phyloP scores from a whole-genome alignment of 2,797 vertebrate species.

The Rhinatrema bivittatum region DNA sequence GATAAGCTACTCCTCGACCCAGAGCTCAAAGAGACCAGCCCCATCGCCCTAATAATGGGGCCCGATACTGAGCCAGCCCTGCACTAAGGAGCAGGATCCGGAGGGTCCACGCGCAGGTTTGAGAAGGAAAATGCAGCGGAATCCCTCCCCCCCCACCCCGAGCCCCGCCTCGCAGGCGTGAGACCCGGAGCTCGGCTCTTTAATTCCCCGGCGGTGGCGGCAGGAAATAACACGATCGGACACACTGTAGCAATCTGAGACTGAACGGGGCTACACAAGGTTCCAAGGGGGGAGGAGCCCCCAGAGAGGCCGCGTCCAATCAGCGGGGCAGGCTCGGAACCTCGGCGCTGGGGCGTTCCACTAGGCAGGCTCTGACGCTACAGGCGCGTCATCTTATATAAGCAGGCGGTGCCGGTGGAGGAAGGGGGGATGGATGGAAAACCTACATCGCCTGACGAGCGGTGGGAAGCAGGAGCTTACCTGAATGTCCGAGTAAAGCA shows the following conservation, averaged over 20 bases:
- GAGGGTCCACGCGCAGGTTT: background rate
- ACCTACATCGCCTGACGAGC: no score
- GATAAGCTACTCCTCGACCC: no score
- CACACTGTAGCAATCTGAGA: background rate
- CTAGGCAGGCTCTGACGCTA: background rate
- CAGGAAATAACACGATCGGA: slow-evolving; percentile 11
- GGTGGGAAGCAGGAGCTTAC: no score
- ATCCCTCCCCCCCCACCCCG: background rate
- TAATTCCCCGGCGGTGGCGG: slow-evolving; percentile 5
- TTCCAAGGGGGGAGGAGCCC: slow-evolving; percentile 1
- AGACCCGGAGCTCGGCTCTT: slow-evolving; percentile 1
- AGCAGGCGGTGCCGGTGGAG: no score
- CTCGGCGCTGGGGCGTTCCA: background rate
- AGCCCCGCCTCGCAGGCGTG: background rate
- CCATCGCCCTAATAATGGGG: background rate
- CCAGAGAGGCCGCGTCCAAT: no score
- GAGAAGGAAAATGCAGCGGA: no score
- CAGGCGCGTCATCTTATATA: no score
- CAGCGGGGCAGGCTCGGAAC: no score
- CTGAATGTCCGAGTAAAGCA: no score
- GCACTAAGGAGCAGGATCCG: background rate
- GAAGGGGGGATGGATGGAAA: no score
- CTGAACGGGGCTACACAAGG: slow-evolving; percentile 5
- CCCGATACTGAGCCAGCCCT: background rate
- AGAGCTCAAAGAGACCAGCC: no score